phyloP scores from a whole-genome alignment of 2,797 vertebrate genomes.

The Megaceryle alcyon region DNA sequence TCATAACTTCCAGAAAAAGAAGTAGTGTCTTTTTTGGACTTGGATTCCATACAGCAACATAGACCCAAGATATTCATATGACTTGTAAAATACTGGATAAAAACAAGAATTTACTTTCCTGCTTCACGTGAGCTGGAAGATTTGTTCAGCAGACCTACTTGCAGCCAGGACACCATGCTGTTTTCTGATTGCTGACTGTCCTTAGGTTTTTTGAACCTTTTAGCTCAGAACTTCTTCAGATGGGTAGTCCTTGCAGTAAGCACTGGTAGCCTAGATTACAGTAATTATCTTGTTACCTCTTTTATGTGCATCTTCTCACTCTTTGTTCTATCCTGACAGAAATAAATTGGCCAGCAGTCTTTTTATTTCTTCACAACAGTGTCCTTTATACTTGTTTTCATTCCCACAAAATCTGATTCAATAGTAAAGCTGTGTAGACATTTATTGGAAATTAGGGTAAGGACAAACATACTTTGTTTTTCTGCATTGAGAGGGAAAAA shows the following conservation, averaged over 20 bases:
- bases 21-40: not conserved
- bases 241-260: not conserved
- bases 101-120: not conserved
- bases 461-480: not conserved
- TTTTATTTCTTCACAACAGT: constrained; percentile 11
- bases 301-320: not conserved
- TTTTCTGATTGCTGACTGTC: constrained; percentile 8
- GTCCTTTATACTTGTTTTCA: not conserved
- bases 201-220: constrained; percentile 2
- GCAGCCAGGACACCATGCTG: not conserved
- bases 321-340: not conserved
- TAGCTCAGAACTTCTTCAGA: constrained; percentile 21
- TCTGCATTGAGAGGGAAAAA: constrained; percentile 2
- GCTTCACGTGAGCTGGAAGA: not conserved
- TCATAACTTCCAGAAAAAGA: not conserved
- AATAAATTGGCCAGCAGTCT: constrained; percentile 3
- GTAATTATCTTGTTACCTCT: constrained; percentile 39
- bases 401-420: not conserved
- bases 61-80: not conserved
- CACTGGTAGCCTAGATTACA: not conserved
- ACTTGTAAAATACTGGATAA: not conserved
- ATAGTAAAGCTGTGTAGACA: not conserved
- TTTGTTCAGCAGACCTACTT: not conserved
- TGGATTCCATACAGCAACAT: not conserved
- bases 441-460: not conserved